A percentile compares a stretch with the other conserved stretches of the same genome.
phyloP scores from a whole-genome alignment of 2,113 vertebrate species.

The Ranitomeya variabilis region DNA sequence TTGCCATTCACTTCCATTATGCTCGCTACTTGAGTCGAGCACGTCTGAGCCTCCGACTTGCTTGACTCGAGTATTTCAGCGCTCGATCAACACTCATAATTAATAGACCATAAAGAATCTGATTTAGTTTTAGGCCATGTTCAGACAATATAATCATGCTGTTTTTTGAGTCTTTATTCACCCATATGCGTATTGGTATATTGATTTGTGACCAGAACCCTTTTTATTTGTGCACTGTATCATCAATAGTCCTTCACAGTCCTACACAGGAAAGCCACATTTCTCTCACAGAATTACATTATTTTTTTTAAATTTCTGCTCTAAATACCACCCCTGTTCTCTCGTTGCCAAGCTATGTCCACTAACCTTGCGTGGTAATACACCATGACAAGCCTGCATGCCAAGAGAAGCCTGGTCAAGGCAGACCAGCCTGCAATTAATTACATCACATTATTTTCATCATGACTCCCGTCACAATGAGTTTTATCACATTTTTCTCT shows the following conservation, averaged over 20 bases:
- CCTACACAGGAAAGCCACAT: background rate
- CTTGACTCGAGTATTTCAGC: too few relatives aligned
- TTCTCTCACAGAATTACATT: background rate
- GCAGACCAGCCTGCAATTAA: slow-evolving; percentile 54
- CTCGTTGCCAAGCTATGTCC: slow-evolving; percentile 39
- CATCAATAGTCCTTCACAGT: background rate
- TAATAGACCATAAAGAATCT: too few relatives aligned
- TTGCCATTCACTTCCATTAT: too few relatives aligned
- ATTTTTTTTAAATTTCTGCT: background rate
- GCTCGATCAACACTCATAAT: too few relatives aligned
- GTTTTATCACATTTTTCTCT: slow-evolving; percentile 19
- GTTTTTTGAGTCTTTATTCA: too few relatives aligned
- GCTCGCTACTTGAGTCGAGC: too few relatives aligned
- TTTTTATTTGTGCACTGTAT: too few relatives aligned
- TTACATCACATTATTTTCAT: slow-evolving; percentile 51
- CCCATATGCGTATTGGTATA: background rate
- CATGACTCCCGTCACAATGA: slow-evolving; percentile 24
- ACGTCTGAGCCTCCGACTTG: too few relatives aligned
- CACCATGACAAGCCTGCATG: slow-evolving; percentile 42
- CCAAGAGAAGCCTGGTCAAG: slow-evolving; percentile 25
- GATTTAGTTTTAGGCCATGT: too few relatives aligned
- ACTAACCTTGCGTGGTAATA: slow-evolving; percentile 38
- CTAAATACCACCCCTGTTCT: slow-evolving; percentile 5
- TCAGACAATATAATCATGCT: too few relatives aligned
- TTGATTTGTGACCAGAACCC: background rate